Conservation (phyloP, 2,888 invertebrate genomes). For the Pyrocoelia pectoralis region DNA sequence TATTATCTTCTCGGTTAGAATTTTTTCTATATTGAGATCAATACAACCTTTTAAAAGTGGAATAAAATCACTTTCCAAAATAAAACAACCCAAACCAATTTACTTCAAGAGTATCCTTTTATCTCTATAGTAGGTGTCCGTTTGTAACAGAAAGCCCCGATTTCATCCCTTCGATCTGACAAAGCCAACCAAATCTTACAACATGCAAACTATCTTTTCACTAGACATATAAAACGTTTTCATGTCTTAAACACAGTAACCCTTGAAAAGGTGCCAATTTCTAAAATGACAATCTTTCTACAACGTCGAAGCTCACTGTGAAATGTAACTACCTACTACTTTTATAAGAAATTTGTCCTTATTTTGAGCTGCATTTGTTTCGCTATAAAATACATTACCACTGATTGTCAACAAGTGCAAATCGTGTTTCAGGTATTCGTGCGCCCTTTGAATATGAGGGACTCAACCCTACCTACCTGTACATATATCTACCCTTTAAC, state of each 20-base stretch:
- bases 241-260: neutral
- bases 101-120: slow-evolving; percentile 16
- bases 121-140: slow-evolving; percentile 18
- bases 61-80: slow-evolving; percentile 5
- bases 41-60: neutral
- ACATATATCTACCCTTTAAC: neutral
- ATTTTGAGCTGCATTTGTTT: no score
- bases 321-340: no score
- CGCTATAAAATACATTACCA: neutral
- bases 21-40: no score
- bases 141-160: slow-evolving; percentile 17
- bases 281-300: neutral
- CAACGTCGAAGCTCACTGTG: neutral
- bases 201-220: slow-evolving; percentile 29
- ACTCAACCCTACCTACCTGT: neutral
- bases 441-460: neutral
- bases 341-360: no score
- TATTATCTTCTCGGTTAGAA: no score
- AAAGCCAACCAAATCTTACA: slow-evolving; percentile 22
- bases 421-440: neutral
- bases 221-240: neutral
- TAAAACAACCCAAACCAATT: slow-evolving; percentile 15
- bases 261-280: slow-evolving; percentile 21
- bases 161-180: slow-evolving; percentile 20
- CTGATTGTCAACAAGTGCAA: neutral